Base-by-base conservation (phyloP, 2,888 invertebrate species). In the Dermolepida albohirtum region DNA sequence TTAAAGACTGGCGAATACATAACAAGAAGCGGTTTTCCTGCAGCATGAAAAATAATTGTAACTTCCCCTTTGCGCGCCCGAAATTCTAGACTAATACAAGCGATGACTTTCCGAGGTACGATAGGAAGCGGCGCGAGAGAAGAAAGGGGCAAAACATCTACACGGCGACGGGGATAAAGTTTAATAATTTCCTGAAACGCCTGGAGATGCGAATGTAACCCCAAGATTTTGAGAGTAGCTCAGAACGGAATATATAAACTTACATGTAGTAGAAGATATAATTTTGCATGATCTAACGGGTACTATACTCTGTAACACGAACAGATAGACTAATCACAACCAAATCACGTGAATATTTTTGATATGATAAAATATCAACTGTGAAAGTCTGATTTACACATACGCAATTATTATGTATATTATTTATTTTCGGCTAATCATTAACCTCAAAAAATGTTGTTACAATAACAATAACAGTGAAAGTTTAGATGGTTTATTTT, bases 11-110 rank as follows among this genome's bases (percentile, higher is more conserved):
- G 54, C 40, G 40, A 54, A 54, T 54, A 54, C 54, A 40, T 54
- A 54, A 54, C 54, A 54, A 47, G 59, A 16, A 47, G 34, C 17
- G 59, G 59, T 44, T 44, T 62, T 44, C 34, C 34, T 14, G 59
- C 59, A 40, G 39, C 54, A 54, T 16, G 59, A 62, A 62, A 62
- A 62, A 62, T 62, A 62, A 62, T 62, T 62, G 59, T 49, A 62
- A 62, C 59, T 62, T 62, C 59, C 59, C 22, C 22, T 49, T 16
- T 0, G 4, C 14, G 47, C 17, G 6, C 5, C 16, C 16, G 10
- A 16, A 17, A n/a, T 22, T 49, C n/a, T 17, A 52, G 51, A 34
- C 34, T 52, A 52, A 52, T 52, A 52, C 34, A 34, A 14, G 34
- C 27, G 54, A 40, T 14, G 34, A 34, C 10, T 34, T 34, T 10